Percentiles rank a stretch among this genome's conserved stretches.
phyloP scores from a whole-genome alignment of 2,888 invertebrate genomes.

The Campoletis raptor region DNA sequence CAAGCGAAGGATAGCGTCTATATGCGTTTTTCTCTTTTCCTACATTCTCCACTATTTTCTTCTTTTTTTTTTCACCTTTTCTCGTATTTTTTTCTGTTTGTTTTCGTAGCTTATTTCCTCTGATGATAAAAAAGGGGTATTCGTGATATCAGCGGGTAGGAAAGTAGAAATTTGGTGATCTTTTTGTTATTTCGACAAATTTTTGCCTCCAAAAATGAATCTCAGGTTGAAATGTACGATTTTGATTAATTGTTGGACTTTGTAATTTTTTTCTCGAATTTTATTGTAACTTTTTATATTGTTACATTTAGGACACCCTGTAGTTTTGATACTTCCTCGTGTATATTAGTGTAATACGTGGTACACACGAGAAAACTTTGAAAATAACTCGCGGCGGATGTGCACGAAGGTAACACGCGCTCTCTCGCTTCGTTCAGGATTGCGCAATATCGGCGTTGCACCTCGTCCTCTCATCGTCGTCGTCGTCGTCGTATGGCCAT shows the following conservation, averaged over 20 bases:
- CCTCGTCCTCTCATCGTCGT: constrained; percentile 52
- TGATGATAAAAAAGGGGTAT: constrained; percentile 8
- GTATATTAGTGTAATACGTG: constrained; percentile 49
- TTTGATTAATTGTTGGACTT: background rate
- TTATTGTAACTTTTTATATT: background rate
- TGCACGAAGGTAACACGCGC: constrained; percentile 54
- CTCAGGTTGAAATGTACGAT: background rate
- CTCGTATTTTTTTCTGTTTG: background rate
- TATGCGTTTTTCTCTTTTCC: constrained; percentile 32
- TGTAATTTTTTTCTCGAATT: no score
- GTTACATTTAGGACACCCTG: background rate
- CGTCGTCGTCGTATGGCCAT: constrained; percentile 13
- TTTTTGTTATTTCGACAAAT: background rate
- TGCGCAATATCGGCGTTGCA: constrained; percentile 65
- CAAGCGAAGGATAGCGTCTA: constrained; percentile 54
- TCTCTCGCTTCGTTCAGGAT: constrained; percentile 42
- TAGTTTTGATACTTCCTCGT: constrained; percentile 4
- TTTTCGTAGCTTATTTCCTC: constrained; percentile 27
- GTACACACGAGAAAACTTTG: constrained; percentile 49
- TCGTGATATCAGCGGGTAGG: constrained; percentile 29
- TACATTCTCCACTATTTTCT: background rate
- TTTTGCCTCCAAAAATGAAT: background rate
- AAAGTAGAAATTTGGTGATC: background rate
- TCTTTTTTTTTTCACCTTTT: background rate
- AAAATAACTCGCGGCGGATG: constrained; percentile 65